phyloP scores from a whole-genome alignment of 1,140 invertebrate species.

The Zophobas morio region DNA sequence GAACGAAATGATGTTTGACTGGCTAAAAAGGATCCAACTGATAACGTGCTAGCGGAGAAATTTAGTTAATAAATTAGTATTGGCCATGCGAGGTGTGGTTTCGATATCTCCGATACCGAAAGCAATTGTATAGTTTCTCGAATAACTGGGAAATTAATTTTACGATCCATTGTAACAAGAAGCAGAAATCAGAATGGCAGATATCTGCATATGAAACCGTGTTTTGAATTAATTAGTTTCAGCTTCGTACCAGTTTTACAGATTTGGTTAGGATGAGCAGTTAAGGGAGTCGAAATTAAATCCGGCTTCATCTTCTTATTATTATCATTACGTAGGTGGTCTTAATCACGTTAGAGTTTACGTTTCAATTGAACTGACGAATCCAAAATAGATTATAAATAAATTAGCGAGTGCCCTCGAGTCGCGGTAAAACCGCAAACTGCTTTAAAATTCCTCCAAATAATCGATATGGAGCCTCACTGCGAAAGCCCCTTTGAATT shows the following conservation, averaged over 20 bases:
- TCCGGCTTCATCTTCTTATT: slow-evolving; percentile 11
- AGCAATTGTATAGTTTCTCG: slow-evolving; percentile 21
- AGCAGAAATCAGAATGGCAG: slow-evolving; percentile 19
- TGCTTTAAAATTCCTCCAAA: slow-evolving; percentile 42
- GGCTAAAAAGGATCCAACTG: slow-evolving; percentile 18
- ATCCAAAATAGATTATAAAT: slow-evolving; percentile 22
- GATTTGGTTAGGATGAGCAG: background rate
- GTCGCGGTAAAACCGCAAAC: slow-evolving; percentile 26
- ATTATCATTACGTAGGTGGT: slow-evolving; percentile 1
- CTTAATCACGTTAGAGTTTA: slow-evolving; percentile 10
- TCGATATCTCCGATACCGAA: slow-evolving; percentile 1
- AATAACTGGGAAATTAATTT: slow-evolving; percentile 39
- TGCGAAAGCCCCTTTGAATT: slow-evolving; percentile 55
- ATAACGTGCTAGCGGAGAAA: slow-evolving; percentile 5
- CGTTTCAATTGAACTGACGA: slow-evolving; percentile 21
- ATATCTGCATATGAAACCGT: slow-evolving; percentile 38
- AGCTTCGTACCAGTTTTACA: slow-evolving; percentile 6
- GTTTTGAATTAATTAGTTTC: slow-evolving; percentile 43
- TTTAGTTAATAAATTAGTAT: slow-evolving; percentile 15
- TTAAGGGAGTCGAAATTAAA: background rate
- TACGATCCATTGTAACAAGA: slow-evolving; percentile 30
- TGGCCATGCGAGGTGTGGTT: slow-evolving; percentile 17
- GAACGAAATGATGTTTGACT: slow-evolving; percentile 7
- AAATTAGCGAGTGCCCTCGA: slow-evolving; percentile 30
- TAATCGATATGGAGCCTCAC: slow-evolving; percentile 56